Evolutionary conservation across 2,888 invertebrate genomes (phyloP).

Genomic region (Microctonus aethiopoides): DNA sequence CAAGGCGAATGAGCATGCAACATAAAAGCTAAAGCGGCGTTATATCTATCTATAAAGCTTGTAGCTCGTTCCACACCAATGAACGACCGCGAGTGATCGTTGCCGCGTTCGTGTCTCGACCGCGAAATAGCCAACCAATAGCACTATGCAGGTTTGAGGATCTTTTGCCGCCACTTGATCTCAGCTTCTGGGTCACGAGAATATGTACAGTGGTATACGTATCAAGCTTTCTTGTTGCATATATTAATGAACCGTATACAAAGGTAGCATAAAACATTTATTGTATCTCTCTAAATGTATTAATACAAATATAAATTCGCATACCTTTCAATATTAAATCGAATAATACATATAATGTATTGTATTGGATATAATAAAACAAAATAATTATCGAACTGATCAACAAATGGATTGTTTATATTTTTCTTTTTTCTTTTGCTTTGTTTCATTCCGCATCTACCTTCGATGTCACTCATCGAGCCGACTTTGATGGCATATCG

Average conservation of each 20-base stretch:
- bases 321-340: too few species aligned
- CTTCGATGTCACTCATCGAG: conserved; percentile 31
- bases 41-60: conserved; percentile 15
- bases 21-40: neutral
- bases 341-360: too few species aligned
- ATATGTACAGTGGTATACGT: conserved; percentile 25
- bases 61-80: conserved; percentile 31
- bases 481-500: conserved; percentile 34
- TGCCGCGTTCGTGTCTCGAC: conserved; percentile 30
- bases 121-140: conserved; percentile 33
- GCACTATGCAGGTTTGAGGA: conserved; percentile 18
- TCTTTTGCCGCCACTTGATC: conserved; percentile 19
- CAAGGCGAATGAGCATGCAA: conserved; percentile 28
- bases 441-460: conserved; percentile 25
- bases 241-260: conserved; percentile 51
- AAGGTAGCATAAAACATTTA: neutral
- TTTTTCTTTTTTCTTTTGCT: conserved; percentile 16
- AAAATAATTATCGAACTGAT: too few species aligned
- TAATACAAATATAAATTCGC: too few species aligned
- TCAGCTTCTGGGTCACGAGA: conserved; percentile 48
- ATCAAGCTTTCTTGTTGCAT: conserved; percentile 44
- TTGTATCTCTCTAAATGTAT: too few species aligned
- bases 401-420: neutral
- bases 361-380: too few species aligned
- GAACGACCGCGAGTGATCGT: conserved; percentile 26